Conservation (phyloP, 53 echinoderm and acorn worm genomes). For the Arbacia lixula region DNA sequence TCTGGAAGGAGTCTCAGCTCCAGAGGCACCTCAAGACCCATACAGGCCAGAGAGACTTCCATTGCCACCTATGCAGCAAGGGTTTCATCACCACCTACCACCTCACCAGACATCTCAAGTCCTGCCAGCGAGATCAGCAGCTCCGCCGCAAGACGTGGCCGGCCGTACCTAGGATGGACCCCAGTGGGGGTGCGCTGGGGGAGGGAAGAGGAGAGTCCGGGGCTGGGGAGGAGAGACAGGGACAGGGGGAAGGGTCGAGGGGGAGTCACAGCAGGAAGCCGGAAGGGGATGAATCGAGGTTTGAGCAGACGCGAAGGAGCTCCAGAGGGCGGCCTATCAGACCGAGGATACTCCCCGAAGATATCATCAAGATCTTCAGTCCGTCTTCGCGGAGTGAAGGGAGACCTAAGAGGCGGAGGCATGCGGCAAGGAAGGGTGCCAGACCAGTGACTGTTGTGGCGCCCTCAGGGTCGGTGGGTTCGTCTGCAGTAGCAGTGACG, state of each 20-base stretch:
- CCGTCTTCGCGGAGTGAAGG: not conserved
- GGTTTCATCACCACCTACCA: constrained; percentile 54
- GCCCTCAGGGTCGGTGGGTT: not conserved
- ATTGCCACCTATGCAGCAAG: constrained; percentile 38
- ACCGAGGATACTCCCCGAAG: constrained; percentile 3
- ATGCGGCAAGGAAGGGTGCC: not conserved
- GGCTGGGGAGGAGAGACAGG: not conserved
- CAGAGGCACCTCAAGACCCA: constrained; percentile 41
- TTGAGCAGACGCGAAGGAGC: constrained; percentile 7
- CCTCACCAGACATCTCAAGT: constrained; percentile 35
- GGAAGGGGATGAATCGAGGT: not conserved
- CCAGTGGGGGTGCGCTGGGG: not conserved
- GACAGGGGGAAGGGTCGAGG: not conserved
- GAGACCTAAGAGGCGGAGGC: not conserved
- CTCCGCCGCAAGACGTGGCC: constrained; percentile 30
- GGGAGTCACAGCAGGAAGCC: not conserved
- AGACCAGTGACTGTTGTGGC: not conserved
- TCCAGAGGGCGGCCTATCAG: constrained; percentile 39
- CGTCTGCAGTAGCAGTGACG: constrained; percentile 7
- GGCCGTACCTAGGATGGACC: not conserved
- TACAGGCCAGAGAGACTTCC: constrained; percentile 38
- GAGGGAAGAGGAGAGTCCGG: not conserved
- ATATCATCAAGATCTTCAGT: not conserved
- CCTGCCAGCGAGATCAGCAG: constrained; percentile 24
- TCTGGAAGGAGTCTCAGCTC: constrained; percentile 47